These are phyloP conservation scores for Ifrita kowaldi DNA, from an alignment of 2,113 vertebrate genomes.

Conservation along the genomic window DNA sequence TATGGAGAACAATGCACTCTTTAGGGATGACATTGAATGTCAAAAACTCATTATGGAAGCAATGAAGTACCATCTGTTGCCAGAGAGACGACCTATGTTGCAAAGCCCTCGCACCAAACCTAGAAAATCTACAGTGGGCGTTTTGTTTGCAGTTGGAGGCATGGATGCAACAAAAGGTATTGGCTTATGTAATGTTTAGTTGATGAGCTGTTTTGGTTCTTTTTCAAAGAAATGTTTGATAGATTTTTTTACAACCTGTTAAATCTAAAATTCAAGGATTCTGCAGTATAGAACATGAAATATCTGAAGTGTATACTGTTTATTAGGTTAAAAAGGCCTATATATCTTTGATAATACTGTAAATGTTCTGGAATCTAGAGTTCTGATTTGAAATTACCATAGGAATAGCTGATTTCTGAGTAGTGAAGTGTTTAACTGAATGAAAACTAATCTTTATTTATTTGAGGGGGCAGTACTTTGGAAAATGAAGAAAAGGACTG, in stretches of 20 bases:
- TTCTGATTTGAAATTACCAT: not conserved
- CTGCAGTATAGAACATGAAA: not conserved
- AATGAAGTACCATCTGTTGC: conserved; percentile 97
- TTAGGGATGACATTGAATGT: conserved; percentile 93
- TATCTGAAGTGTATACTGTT: not conserved
- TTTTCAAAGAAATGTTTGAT: not conserved
- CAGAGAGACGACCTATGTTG: conserved; percentile 89
- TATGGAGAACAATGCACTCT: conserved; percentile 89
- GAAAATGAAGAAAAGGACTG: not conserved
- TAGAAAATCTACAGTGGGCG: conserved; percentile 94
- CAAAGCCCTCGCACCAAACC: conserved; percentile 95
- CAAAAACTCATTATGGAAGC: conserved; percentile 97
- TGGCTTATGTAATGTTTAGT: not conserved
- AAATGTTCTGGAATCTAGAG: not conserved
- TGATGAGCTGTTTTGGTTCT: not conserved
- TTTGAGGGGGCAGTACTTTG: not conserved
- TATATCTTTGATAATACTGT: not conserved
- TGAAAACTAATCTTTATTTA: not conserved
- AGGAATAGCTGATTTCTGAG: not conserved
- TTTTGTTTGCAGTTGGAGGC: conserved; percentile 93
- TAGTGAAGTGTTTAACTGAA: not conserved
- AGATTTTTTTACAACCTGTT: not conserved
- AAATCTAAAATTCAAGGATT: not conserved
- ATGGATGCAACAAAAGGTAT: conserved; percentile 96
- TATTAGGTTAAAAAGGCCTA: not conserved